A percentile compares a stretch with the other conserved stretches of the same genome.
Conservation (phyloP, 2,797 vertebrate species). For the Melopsittacus undulatus region DNA sequence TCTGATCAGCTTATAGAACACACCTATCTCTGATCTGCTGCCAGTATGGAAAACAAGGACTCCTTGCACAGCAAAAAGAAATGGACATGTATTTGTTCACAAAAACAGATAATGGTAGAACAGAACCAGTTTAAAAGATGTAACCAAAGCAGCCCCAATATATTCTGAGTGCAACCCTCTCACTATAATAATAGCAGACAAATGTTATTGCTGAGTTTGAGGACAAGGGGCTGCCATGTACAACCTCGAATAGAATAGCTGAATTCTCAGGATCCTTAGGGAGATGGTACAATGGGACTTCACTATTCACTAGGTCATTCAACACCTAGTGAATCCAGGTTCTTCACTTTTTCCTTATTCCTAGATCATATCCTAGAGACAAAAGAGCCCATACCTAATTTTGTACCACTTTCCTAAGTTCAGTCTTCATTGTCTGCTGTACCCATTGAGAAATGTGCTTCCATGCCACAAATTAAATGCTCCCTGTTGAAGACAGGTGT, state of each 20-base stretch:
- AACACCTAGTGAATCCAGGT: not conserved
- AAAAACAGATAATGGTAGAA: not conserved
- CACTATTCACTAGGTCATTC: not conserved
- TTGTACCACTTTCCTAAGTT: not conserved
- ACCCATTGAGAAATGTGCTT: not conserved
- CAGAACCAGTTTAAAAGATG: constrained; percentile 2
- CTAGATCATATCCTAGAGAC: not conserved
- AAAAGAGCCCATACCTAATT: not conserved
- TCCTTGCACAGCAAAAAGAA: not conserved
- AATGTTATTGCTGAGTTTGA: not conserved
- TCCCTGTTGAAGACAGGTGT: not conserved
- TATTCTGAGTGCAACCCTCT: not conserved
- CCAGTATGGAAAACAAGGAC: not conserved
- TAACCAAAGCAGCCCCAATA: not conserved
- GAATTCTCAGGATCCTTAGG: not conserved
- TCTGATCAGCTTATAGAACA: not conserved
- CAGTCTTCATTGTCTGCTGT: not conserved
- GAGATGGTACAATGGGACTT: not conserved
- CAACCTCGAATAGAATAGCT: not conserved
- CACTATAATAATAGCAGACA: not conserved
- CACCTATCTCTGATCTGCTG: not conserved
- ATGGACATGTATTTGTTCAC: not conserved
- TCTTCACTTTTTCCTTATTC: not conserved
- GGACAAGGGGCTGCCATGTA: not conserved
- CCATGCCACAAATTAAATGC: not conserved